Conservation (phyloP, 2,797 vertebrate genomes). For the Gallinago solitaria region DNA sequence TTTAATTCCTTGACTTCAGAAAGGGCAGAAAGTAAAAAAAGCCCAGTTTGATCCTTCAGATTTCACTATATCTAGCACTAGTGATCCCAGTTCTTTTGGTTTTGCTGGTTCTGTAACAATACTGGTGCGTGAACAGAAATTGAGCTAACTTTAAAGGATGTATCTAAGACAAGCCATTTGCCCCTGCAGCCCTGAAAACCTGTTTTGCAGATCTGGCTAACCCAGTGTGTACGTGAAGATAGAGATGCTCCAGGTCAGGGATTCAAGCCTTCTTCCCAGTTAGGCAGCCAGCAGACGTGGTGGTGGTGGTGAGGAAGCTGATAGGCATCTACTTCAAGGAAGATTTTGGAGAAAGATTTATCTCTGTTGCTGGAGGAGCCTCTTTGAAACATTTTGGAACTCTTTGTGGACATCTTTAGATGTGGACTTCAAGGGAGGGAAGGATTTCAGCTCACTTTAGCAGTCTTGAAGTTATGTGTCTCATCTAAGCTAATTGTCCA, state of each 20-base stretch:
- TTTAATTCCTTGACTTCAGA: not conserved
- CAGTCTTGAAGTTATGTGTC: not conserved
- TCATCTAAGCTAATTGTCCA: not conserved
- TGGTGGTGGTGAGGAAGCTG: too few relatives aligned
- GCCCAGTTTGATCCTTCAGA: not conserved
- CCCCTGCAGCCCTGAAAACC: not conserved
- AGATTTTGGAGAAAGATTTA: not conserved
- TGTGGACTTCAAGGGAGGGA: not conserved
- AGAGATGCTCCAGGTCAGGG: not conserved
- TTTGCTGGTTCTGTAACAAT: not conserved
- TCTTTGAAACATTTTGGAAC: not conserved
- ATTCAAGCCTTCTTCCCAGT: not conserved
- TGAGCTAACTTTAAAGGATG: not conserved
- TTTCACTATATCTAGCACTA: not conserved
- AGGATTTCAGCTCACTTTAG: not conserved
- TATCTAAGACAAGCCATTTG: not conserved
- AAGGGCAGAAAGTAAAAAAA: not conserved
- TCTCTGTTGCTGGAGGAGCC: not conserved
- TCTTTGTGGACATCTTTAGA: not conserved
- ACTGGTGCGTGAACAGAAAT: not conserved
- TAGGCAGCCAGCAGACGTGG: not conserved
- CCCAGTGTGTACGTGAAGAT: not conserved
- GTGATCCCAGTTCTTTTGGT: not conserved
- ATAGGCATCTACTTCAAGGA: not conserved
- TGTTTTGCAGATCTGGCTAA: not conserved